Percentiles rank a stretch among this genome's conserved stretches.
Evolutionary conservation across 2,888 invertebrate species (phyloP).

Genomic region (Epistrophe grossulariae): DNA sequence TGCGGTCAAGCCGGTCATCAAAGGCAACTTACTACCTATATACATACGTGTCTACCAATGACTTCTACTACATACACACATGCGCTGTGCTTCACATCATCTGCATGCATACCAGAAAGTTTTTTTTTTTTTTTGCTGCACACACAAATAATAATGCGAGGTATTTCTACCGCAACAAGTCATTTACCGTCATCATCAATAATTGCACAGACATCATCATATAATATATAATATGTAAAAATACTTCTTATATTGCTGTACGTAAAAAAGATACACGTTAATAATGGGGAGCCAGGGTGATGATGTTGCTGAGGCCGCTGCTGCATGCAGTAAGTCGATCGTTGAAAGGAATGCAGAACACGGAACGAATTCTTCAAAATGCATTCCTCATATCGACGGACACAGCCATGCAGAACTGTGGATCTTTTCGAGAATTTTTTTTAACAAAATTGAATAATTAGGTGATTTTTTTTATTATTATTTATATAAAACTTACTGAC

Average conservation of each 20-base stretch:
- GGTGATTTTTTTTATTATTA: too few species aligned
- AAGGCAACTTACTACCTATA: not conserved
- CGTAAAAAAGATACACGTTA: not conserved
- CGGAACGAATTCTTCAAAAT: conserved; percentile 31
- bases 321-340: conserved; percentile 4
- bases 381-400: conserved; percentile 34
- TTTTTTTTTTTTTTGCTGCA: too few species aligned
- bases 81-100: conserved; percentile 41
- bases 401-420: not conserved
- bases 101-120: too few species aligned
- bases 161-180: conserved; percentile 50
- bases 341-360: conserved; percentile 42
- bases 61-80: not conserved
- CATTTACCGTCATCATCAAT: conserved; percentile 66
- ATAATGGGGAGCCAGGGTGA: conserved; percentile 11
- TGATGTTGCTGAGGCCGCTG: not conserved
- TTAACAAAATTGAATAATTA: too few species aligned
- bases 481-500: too few species aligned
- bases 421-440: not conserved
- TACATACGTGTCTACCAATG: conserved; percentile 3
- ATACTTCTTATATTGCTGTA: not conserved
- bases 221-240: conserved; percentile 15
- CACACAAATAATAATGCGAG: conserved; percentile 15
- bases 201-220: conserved; percentile 42
- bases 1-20: conserved; percentile 63